These are phyloP conservation scores for Loris lydekkerianus DNA, from an alignment of 2,797 vertebrate genomes.

Conservation along the genomic window DNA sequence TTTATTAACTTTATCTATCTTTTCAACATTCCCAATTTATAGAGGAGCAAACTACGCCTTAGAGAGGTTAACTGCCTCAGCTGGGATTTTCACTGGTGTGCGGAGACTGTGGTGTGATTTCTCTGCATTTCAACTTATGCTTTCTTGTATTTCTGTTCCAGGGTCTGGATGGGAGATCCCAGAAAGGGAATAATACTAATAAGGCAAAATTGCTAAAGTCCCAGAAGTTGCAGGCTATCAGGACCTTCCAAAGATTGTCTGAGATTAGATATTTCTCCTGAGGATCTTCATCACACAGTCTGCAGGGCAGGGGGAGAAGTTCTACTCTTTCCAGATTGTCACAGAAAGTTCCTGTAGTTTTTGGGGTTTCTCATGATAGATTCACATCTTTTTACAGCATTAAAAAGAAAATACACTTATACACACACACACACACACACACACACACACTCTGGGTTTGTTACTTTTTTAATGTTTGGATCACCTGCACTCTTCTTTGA, in stretches of 20 bases:
- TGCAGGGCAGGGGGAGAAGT: not conserved
- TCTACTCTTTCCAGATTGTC: not conserved
- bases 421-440: not conserved
- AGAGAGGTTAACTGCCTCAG: not conserved
- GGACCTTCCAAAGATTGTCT: not conserved
- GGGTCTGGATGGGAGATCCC: not conserved
- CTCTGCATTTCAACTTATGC: not conserved
- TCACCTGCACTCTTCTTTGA: not conserved
- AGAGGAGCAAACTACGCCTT: not conserved
- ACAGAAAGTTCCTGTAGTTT: conserved; percentile 21
- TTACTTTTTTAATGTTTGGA: not conserved
- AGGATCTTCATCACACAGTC: not conserved
- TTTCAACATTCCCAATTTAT: not conserved
- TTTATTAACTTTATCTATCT: not conserved
- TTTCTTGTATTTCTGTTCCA: conserved; percentile 13
- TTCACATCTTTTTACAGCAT: not conserved
- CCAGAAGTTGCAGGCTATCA: not conserved
- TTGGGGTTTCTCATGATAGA: not conserved
- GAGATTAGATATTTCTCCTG: not conserved
- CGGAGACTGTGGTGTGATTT: not conserved
- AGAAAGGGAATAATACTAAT: not conserved
- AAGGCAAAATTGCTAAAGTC: not conserved
- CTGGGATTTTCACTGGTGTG: not conserved
- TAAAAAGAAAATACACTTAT: not conserved
- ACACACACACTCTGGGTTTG: not conserved